Percentiles rank a stretch among this genome's conserved stretches.
These are phyloP conservation scores for Puntigrus tetrazona DNA, from an alignment of 2,113 vertebrate genomes.

Conservation along the genomic window DNA sequence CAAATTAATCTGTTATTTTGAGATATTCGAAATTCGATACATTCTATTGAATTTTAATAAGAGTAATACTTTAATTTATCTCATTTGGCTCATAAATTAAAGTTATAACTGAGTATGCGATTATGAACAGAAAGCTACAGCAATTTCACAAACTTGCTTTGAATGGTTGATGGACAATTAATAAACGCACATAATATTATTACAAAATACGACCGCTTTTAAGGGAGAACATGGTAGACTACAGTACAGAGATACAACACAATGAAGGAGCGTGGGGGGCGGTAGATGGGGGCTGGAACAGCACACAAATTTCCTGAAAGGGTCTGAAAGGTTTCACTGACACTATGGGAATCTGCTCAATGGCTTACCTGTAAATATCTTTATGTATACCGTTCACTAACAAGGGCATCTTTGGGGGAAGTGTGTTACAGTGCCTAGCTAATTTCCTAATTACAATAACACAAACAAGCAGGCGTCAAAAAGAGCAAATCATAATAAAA, in stretches of 20 bases:
- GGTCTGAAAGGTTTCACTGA: conserved; percentile 8
- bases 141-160: background rate
- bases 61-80: too few species aligned
- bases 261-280: too few species aligned
- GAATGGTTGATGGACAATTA: background rate
- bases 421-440: conserved; percentile 87
- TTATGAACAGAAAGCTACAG: background rate
- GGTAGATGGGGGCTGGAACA: too few species aligned
- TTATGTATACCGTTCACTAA: conserved; percentile 89
- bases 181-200: background rate
- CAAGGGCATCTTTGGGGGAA: conserved; percentile 93
- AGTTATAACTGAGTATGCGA: background rate
- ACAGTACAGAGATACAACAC: background rate
- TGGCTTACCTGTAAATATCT: conserved; percentile 88
- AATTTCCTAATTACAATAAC: conserved; percentile 76
- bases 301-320: background rate
- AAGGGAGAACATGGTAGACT: background rate
- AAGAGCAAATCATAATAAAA: conserved; percentile 45
- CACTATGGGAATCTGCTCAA: conserved; percentile 18
- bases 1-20: too few species aligned
- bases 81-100: too few species aligned
- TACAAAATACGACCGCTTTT: background rate
- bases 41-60: too few species aligned
- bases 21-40: too few species aligned
- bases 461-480: conserved; percentile 65